Evolutionary conservation across 1,140 invertebrate species (phyloP).

Genomic region (Apis cerana): DNA sequence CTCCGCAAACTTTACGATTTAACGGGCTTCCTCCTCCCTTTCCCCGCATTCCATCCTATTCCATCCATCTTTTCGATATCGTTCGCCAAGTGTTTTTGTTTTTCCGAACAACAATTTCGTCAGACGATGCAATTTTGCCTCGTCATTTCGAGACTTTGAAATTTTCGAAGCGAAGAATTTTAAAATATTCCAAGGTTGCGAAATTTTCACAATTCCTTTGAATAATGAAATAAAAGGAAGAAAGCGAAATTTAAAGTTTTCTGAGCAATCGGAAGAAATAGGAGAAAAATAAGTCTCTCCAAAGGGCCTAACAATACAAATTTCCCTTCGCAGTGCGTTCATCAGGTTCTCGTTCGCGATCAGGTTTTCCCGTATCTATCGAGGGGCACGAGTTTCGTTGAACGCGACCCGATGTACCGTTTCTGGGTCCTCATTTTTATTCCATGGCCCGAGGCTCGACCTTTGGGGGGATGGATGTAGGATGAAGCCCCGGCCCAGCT

Average conservation of each 20-base stretch:
- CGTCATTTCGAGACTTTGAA: too few relatives aligned
- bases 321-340: slow-evolving; percentile 9
- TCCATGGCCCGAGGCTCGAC: slow-evolving; percentile 51
- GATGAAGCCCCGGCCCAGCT: slow-evolving; percentile 60
- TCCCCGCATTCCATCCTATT: not conserved
- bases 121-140: too few relatives aligned
- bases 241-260: too few relatives aligned
- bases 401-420: slow-evolving; percentile 63
- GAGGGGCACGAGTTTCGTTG: slow-evolving; percentile 63
- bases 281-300: too few relatives aligned
- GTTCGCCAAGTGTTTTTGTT: not conserved
- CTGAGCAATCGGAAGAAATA: too few relatives aligned
- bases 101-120: too few relatives aligned
- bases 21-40: not conserved
- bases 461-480: slow-evolving; percentile 42
- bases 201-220: too few relatives aligned
- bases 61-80: not conserved
- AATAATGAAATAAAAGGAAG: too few relatives aligned
- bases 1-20: slow-evolving; percentile 34
- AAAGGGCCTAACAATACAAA: not conserved
- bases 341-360: slow-evolving; percentile 68
- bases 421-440: slow-evolving; percentile 62
- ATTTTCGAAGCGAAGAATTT: too few relatives aligned
- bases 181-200: too few relatives aligned
- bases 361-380: slow-evolving; percentile 57